Conservation (phyloP, 1,140 invertebrate genomes). For the Ostrea edulis region DNA sequence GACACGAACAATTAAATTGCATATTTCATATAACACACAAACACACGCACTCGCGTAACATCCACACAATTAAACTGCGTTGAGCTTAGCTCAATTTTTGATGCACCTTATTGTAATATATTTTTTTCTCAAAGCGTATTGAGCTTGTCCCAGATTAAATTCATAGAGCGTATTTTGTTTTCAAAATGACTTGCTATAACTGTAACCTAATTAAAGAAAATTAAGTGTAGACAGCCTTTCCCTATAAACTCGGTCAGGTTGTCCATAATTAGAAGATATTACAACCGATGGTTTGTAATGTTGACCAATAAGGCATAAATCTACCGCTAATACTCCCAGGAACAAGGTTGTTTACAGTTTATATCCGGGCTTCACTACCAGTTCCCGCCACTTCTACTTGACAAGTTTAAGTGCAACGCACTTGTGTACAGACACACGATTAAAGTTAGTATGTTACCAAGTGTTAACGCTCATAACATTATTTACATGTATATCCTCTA, state of each 20-base stretch:
- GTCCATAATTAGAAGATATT: background rate
- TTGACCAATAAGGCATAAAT: slow-evolving; percentile 2
- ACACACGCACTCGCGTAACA: no score
- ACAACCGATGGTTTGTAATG: background rate
- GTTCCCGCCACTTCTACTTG: background rate
- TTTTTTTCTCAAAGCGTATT: no score
- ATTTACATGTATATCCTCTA: no score
- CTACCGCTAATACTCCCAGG: background rate
- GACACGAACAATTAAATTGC: no score
- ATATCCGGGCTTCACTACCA: background rate
- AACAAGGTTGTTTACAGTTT: slow-evolving; percentile 1
- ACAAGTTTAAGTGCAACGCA: background rate
- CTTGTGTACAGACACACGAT: background rate
- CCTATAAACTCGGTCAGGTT: background rate
- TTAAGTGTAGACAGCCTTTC: background rate
- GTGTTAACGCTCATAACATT: no score
- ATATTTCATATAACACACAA: no score
- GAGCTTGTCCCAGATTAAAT: background rate
- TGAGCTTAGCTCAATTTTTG: no score
- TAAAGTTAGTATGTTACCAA: no score
- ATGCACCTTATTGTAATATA: no score
- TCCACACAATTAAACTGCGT: no score
- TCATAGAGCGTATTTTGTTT: no score
- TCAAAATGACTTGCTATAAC: no score
- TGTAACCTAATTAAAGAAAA: background rate